These are phyloP conservation scores for Crotalus tigris DNA, from an alignment of 2,113 vertebrate species.

Conservation along the genomic window DNA sequence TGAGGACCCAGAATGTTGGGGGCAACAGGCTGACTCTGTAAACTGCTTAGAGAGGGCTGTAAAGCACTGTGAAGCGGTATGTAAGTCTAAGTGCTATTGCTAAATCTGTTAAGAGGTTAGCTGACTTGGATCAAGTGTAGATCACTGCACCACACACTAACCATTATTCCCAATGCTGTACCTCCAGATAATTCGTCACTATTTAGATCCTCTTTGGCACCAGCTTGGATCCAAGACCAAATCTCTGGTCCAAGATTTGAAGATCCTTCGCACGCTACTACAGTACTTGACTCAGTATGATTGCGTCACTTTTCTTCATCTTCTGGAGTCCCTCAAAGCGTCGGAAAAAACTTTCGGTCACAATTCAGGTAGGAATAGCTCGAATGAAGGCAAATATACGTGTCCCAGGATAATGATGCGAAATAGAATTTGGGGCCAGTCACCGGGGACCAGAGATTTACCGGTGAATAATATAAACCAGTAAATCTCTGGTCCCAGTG, in stretches of 20 bases:
- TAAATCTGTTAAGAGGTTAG: background rate
- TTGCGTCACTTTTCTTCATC: conserved; percentile 94
- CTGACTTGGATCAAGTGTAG: background rate
- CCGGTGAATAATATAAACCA: too few species aligned
- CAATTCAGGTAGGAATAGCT: conserved; percentile 83
- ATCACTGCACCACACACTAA: background rate
- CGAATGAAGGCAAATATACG: background rate
- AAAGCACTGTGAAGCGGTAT: background rate
- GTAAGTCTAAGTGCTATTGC: background rate
- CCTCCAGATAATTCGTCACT: conserved; percentile 89
- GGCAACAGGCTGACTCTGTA: too few species aligned
- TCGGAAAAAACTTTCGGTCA: conserved; percentile 93
- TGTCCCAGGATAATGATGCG: too few species aligned
- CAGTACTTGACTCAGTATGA: conserved; percentile 97
- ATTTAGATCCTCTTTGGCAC: conserved; percentile 96
- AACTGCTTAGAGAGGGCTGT: too few species aligned
- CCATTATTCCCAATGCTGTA: conserved; percentile 28
- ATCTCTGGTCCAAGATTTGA: conserved; percentile 92
- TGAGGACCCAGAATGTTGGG: too few species aligned
- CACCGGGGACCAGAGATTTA: too few species aligned
- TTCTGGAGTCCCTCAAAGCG: conserved; percentile 90
- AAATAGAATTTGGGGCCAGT: too few species aligned
- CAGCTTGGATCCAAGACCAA: conserved; percentile 94
- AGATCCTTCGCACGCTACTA: conserved; percentile 85
- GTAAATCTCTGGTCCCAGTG: too few species aligned